phyloP scores from a whole-genome alignment of 2,113 vertebrate species.

The Oxyruncus cristatus region DNA sequence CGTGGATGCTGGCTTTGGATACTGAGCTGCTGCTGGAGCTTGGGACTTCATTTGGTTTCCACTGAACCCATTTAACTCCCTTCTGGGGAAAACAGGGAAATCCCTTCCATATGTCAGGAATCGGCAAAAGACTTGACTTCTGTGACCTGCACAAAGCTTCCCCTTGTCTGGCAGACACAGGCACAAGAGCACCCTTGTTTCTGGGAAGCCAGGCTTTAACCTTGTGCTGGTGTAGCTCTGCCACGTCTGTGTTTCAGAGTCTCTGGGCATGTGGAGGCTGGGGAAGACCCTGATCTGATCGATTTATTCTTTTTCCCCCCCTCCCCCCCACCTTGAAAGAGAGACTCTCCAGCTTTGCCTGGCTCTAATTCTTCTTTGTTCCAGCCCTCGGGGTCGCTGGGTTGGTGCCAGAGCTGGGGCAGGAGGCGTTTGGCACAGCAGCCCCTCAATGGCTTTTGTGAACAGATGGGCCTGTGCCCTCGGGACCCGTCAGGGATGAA shows the following conservation, averaged over 20 bases:
- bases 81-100: constrained; percentile 12
- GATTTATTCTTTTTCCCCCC: background rate
- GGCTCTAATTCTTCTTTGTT: background rate
- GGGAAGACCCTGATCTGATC: background rate
- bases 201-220: background rate
- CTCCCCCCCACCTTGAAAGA: no score
- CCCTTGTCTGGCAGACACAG: background rate
- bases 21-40: background rate
- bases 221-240: background rate
- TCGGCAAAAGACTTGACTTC: background rate
- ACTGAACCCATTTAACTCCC: background rate
- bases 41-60: background rate
- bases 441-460: background rate
- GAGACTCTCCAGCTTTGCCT: background rate
- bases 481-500: background rate
- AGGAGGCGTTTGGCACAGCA: background rate
- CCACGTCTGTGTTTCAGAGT: background rate
- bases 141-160: background rate
- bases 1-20: background rate
- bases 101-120: constrained; percentile 19
- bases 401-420: background rate
- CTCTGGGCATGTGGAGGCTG: background rate
- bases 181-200: constrained; percentile 56
- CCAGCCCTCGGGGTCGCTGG: background rate
- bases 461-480: background rate